These are phyloP conservation scores for Venustaconcha ellipsiformis DNA, from an alignment of 1,140 invertebrate species.

Conservation along the genomic window DNA sequence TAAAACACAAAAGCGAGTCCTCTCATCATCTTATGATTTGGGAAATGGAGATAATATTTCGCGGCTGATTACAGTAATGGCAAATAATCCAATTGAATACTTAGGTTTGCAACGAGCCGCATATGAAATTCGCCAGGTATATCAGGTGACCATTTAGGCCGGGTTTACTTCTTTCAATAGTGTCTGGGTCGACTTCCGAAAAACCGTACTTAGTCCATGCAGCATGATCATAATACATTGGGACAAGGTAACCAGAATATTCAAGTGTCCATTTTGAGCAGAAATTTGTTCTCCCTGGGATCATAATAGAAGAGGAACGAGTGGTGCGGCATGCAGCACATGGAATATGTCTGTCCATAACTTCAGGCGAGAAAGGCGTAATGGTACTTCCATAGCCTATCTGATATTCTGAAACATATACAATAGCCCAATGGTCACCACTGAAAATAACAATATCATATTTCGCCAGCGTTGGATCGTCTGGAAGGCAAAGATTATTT, in stretches of 20 bases:
- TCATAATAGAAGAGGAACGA: constrained; percentile 24
- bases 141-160: constrained; percentile 28
- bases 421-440: not conserved
- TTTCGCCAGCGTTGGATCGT: too few relatives aligned
- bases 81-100: not conserved
- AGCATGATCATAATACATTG: constrained; percentile 9
- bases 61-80: too few relatives aligned
- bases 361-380: too few relatives aligned
- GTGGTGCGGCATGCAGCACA: constrained; percentile 33
- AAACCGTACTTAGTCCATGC: constrained; percentile 26
- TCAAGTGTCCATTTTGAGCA: constrained; percentile 28
- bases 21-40: too few relatives aligned
- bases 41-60: too few relatives aligned
- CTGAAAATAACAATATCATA: not conserved
- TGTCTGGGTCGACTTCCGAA: constrained; percentile 33
- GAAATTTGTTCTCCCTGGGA: constrained; percentile 32
- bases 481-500: too few relatives aligned
- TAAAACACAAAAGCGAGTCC: too few relatives aligned
- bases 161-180: not conserved
- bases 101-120: constrained; percentile 33
- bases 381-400: not conserved
- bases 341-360: constrained; percentile 14
- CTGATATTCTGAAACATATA: constrained; percentile 12
- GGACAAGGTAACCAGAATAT: constrained; percentile 37
- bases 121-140: constrained; percentile 31